Percentiles rank a stretch among this genome's conserved stretches.
Conservation (phyloP, 2,113 vertebrate species). For the Kobus ellipsiprymnus region DNA sequence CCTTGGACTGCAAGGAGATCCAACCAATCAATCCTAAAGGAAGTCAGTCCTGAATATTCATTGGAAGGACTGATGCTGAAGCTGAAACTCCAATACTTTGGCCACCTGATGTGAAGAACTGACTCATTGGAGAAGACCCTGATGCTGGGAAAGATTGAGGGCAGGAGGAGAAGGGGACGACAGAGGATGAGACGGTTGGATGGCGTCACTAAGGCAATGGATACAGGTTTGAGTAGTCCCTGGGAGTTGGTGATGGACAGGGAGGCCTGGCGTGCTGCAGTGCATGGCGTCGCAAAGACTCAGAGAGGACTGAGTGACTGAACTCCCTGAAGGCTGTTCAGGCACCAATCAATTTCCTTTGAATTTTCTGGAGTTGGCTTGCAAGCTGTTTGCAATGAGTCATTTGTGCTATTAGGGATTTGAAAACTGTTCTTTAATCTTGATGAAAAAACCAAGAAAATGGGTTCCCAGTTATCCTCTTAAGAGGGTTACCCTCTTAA, state of each 20-base stretch:
- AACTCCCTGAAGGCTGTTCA: background rate
- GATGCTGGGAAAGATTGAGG: background rate
- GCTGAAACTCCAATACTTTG: background rate
- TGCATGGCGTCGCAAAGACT: background rate
- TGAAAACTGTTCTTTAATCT: background rate
- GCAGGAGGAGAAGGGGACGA: background rate
- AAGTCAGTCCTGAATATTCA: background rate
- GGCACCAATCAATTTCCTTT: background rate
- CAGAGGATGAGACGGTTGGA: background rate
- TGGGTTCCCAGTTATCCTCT: background rate
- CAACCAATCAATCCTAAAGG: background rate
- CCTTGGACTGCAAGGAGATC: background rate
- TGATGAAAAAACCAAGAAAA: background rate
- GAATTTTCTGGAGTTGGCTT: background rate
- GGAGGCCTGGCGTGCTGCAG: rapidly evolving
- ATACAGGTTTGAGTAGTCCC: background rate
- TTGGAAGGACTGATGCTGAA: background rate
- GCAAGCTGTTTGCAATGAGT: background rate
- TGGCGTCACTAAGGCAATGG: rapidly evolving
- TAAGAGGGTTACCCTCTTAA: background rate
- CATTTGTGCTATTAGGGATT: background rate
- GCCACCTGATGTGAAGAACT: background rate
- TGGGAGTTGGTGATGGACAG: background rate
- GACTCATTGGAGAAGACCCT: background rate
- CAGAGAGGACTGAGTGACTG: background rate